A percentile compares a stretch with the other conserved stretches of the same genome.
Conservation (phyloP, 2,113 vertebrate species). For the Pituophis catenifer region DNA sequence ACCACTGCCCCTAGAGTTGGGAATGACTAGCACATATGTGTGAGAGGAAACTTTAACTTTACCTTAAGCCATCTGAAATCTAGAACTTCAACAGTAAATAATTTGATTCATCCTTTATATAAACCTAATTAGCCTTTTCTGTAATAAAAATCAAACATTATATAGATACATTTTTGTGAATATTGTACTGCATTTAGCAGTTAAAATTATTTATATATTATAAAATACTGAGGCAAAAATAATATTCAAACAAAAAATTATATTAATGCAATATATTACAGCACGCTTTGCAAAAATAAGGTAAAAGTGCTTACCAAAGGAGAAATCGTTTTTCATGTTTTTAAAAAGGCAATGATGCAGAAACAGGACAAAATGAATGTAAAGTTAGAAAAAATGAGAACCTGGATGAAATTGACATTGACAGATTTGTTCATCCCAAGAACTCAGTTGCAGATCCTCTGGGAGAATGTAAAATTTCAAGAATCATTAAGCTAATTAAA, state of each 20-base stretch:
- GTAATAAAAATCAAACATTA: neutral
- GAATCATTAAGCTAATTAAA: neutral
- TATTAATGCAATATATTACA: neutral
- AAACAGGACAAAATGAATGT: neutral
- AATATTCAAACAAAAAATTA: neutral
- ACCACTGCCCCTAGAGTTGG: too few relatives aligned
- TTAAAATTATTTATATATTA: neutral
- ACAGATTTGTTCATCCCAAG: neutral
- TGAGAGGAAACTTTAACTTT: too few relatives aligned
- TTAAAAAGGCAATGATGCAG: neutral
- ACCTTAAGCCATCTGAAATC: conserved; percentile 36
- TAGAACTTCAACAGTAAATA: neutral
- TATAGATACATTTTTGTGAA: neutral
- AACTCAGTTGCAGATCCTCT: conserved; percentile 48
- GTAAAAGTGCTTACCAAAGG: neutral
- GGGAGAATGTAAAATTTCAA: conserved; percentile 32
- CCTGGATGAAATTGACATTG: neutral
- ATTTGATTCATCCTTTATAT: neutral
- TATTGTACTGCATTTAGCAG: neutral
- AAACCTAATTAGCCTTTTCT: neutral
- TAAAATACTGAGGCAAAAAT: neutral
- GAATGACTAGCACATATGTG: too few relatives aligned
- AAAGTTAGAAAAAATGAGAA: neutral
- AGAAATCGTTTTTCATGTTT: neutral
- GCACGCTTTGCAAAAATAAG: neutral